Conservation (phyloP, 2,113 vertebrate genomes). For the Nycticorax nycticorax region DNA sequence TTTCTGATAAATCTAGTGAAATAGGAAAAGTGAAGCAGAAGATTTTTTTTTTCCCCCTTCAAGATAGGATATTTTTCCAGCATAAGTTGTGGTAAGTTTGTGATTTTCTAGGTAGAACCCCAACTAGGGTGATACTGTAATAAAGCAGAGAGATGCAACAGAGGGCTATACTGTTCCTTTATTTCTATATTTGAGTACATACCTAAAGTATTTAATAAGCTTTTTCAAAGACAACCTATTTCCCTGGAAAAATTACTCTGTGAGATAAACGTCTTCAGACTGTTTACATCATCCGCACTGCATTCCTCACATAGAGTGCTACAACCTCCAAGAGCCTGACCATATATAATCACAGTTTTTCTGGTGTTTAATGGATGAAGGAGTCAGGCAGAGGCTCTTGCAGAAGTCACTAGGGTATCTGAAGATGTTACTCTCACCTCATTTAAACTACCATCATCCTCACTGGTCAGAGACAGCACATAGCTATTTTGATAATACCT, state of each 20-base stretch:
- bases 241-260: neutral
- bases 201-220: neutral
- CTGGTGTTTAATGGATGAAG: neutral
- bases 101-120: neutral
- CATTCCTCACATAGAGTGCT: neutral
- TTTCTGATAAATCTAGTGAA: neutral
- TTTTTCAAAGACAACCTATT: neutral
- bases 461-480: neutral
- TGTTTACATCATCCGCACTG: neutral
- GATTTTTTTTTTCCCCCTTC: neutral
- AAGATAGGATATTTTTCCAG: neutral
- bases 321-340: neutral
- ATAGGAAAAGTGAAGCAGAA: neutral
- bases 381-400: neutral
- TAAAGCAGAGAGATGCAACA: neutral
- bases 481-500: neutral
- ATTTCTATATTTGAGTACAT: neutral
- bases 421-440: neutral
- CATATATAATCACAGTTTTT: neutral
- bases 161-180: neutral
- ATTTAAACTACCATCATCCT: neutral
- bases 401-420: neutral
- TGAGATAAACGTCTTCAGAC: neutral
- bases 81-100: neutral
- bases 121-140: accelerated